phyloP scores from a whole-genome alignment of 2,888 invertebrate genomes.

The Cephus runcator region DNA sequence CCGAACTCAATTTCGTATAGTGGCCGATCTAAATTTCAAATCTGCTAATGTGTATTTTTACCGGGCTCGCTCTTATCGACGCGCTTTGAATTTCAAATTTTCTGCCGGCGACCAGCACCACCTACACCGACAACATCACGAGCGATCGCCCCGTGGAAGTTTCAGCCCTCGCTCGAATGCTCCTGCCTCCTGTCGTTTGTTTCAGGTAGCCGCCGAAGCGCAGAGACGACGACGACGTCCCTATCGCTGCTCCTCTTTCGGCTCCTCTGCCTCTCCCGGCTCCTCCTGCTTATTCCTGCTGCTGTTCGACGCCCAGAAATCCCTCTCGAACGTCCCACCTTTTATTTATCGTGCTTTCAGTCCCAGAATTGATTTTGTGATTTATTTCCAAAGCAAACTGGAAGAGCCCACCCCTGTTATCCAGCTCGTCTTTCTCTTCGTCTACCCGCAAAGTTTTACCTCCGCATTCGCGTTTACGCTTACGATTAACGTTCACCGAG shows the following conservation, averaged over 20 bases:
- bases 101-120: slow-evolving; percentile 26
- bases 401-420: slow-evolving; percentile 12
- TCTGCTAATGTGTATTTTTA: slow-evolving; percentile 63
- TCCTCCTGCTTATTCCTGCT: slow-evolving; percentile 12
- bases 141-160: slow-evolving; percentile 27
- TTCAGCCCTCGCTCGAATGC: slow-evolving; percentile 34
- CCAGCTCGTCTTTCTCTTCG: slow-evolving; percentile 8
- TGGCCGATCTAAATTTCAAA: slow-evolving; percentile 59
- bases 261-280: background rate
- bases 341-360: slow-evolving; percentile 49
- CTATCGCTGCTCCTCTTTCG: slow-evolving; percentile 31
- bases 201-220: slow-evolving; percentile 18
- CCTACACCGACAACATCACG: background rate
- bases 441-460: slow-evolving; percentile 10
- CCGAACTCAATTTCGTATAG: slow-evolving; percentile 25
- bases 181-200: slow-evolving; percentile 46
- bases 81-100: slow-evolving; percentile 60
- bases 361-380: slow-evolving; percentile 46
- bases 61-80: slow-evolving; percentile 47
- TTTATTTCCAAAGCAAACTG: slow-evolving; percentile 35
- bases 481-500: too few species aligned
- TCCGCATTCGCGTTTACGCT: background rate
- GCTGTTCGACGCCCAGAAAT: too few species aligned
- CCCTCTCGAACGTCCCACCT: slow-evolving; percentile 22
- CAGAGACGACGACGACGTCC: slow-evolving; percentile 17